Base-by-base conservation (phyloP, 2,113 vertebrate genomes). In the Leptobrachium ailaonicum region DNA sequence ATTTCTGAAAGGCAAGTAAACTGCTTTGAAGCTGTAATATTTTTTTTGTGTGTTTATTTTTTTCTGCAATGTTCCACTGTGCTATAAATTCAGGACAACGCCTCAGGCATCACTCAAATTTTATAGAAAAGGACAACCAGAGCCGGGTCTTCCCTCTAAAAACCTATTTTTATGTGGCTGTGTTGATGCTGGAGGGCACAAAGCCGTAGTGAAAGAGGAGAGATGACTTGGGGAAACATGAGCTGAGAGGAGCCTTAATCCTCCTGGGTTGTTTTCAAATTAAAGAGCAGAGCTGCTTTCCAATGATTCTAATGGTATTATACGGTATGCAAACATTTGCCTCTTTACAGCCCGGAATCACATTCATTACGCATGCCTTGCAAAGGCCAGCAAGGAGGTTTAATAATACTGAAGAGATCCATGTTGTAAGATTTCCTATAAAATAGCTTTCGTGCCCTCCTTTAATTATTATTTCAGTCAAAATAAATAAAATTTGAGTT, bases 91-190 rank as follows among this genome's bases (percentile, higher is more conserved):
- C 62, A 81, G 72, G 72, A 75, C 72, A 75, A 62, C 7, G 72
- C 79, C 62, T 45, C 64, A 69, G 79, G 79, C 79, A 50, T 75
- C 79, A 69, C 63, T 81, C 66, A 75, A 62, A 81, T 75, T 75
- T 81, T 81, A 81, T 81, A 74, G 66, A 45, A 81, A 75, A 66
- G 75, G 79, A 81, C 79, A 81, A 69, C 64, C 42, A 42, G 50
- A 75, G 72, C 72, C 62, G 66, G 79, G 79, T 81, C 79, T 81
- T 69, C 72, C 79, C 72, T 81, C 58, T 3, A 66, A 74, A 81
- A 81, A 69, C 63, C 79, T 75, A 81, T 81, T 81, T 75, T 81
- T 75, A 81, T 75, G 60, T 81, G 72, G 72, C 64, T 75, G 71
- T 81, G 71, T 75, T 81, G 50, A 75, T 75, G 72, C 79, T 68